Base-by-base conservation (phyloP, 2,797 vertebrate species). In the Crax fasciolata region DNA sequence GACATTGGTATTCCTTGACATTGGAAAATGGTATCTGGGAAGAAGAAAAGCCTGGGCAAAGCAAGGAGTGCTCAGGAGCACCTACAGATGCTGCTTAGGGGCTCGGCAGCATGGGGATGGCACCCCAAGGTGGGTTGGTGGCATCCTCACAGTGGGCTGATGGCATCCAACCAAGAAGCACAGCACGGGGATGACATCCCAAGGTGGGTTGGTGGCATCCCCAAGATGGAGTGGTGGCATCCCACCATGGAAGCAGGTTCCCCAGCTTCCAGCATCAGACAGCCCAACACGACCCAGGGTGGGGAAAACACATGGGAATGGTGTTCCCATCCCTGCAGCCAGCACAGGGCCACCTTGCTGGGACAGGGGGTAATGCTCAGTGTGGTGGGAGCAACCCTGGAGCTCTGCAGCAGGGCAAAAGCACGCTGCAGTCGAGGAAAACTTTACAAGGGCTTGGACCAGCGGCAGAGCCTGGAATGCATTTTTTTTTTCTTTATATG, bases 381-480 rank as follows among this genome's bases (percentile, higher is more conserved):
- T 6, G 4, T 8, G 39, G 57, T 1, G 1, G 43, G 19, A 59
- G 27, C 0, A 1, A 32, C 8, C 57, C 68, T 30, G n/a, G 32
- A 73, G 39, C 28, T 68, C 35, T 23, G 5, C 49, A 54, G 49
- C 0, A 4, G 32, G 28, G 52, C 4, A 2, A 39, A 70, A 1
- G 0, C 77, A 82, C 1, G 35, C 84, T 65, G 89, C 75, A 95
- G 78, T 71, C 65, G 72, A 80, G 62, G 92, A 77, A 89, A 91
- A 61, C 90, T 74, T 71, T 73, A 32, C 39, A n/a, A 10, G 0
- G 38, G 68, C 65, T 35, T 71, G 82, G 75, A 73, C 65, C 38
- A 7, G 91, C 11, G 0, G 57, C 1, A 6, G 78, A 71, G 94
- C 61, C 62, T 96, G 95, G 95, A 96, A 95, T 84, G 94, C 55